A percentile compares a stretch with the other conserved stretches of the same genome.
phyloP scores from a whole-genome alignment of 2,797 vertebrate genomes.

The Phoxinus dragarum region DNA sequence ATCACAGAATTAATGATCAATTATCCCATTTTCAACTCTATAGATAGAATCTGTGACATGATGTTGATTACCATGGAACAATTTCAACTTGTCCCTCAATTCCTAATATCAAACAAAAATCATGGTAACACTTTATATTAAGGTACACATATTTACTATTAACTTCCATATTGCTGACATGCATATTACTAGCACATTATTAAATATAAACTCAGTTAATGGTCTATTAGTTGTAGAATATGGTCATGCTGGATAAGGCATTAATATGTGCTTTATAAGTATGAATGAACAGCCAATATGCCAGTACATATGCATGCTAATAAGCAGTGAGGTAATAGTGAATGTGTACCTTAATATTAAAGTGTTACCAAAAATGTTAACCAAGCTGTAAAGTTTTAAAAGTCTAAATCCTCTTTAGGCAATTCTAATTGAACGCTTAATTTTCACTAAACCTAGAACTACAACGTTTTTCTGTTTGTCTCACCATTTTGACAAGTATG shows the following conservation, averaged over 20 bases:
- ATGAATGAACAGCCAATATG: too few species aligned
- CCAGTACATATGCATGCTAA: too few species aligned
- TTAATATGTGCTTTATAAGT: too few species aligned
- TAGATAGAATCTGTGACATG: neutral
- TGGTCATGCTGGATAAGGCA: neutral
- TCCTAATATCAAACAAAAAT: neutral
- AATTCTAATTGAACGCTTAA: neutral
- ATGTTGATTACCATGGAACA: neutral
- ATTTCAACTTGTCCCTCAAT: neutral
- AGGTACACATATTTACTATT: neutral
- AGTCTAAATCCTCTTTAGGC: neutral
- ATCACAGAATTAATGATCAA: neutral
- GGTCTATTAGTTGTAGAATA: neutral
- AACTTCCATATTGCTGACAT: neutral
- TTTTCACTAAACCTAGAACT: neutral
- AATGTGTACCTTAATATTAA: neutral
- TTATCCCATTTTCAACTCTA: neutral
- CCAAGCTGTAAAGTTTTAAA: neutral
- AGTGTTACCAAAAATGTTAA: neutral
- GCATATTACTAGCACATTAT: neutral
- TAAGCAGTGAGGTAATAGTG: neutral
- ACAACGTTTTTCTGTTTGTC: conserved; percentile 17
- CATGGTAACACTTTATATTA: neutral
- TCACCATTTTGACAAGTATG: conserved; percentile 91
- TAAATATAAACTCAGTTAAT: neutral